Base-by-base conservation (phyloP, 1,140 invertebrate genomes). In the Rhizoglyphus robini region DNA sequence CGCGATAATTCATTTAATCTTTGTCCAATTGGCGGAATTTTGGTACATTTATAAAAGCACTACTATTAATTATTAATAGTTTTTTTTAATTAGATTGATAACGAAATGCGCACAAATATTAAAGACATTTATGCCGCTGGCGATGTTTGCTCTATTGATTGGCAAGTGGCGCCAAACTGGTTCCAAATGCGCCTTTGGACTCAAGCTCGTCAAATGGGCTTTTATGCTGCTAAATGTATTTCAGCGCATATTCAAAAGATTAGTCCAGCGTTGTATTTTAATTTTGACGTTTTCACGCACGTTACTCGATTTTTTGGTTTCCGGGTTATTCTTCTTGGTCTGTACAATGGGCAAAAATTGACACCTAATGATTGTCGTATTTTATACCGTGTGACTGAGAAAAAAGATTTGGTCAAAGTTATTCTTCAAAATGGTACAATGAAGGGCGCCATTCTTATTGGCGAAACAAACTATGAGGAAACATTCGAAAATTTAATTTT, bases 401-500 rank as follows among this genome's bases (percentile, higher is more conserved):
- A 82, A 54, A 23, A 59, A 27, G 92, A 96, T 74, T 96, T 92
- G 76, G 82, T 96, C 1, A 98, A 98, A 79, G 83, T 91, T 71
- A 83, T 98, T 4, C 73, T 98, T 48, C 80, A 87, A 72, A 79
- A 96, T 77, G 87, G 88, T 25, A 82, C 80, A 72, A 78, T 99
- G 72, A 86, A 93, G 73, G 96, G 96, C 49, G 94, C 90, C 18
- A 84, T 98, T 67, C 76, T 99, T 4, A 91, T 99, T 70, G 96
- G 96, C 0, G 91, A 99, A 71, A 97, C 94, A 4, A 90, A 94
- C 75, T 78, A 98, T 38, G 96, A 97, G 76, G 96, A 99, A 79
- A 97, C 91, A 72, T 93, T 93, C 79, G 95, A 99, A 79, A 98
- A 98, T 80, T 79, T 99, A 48, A 98, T 98, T 73, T 79, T 97